Base-by-base conservation (phyloP, 2,113 vertebrate genomes). In the Bombycilla garrulus region DNA sequence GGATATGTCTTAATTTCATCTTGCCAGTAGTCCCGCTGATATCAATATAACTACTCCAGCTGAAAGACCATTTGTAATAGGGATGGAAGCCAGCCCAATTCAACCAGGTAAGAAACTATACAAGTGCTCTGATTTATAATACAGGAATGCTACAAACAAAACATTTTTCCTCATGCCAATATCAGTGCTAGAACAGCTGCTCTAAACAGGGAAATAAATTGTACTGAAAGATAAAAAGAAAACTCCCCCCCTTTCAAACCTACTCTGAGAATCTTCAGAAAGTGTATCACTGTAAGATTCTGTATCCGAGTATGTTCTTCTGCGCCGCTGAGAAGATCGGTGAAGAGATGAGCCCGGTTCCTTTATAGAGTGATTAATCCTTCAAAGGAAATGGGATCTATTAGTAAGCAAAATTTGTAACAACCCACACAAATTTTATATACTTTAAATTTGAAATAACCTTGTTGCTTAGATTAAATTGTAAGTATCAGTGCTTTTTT, bases 291-390 rank as follows among this genome's bases (percentile, higher is more conserved):
- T 98, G 89, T 91, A 97, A 70, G 98, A 97, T 93, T 99, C 98
- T 66, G 98, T 98, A 93, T 98, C 98, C 0, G 98, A 99, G 80
- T 98, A 98, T 5, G 98, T 98, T 96, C 98, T 98, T 91, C 97
- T 97, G 90, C 98, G 97, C 56, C 96, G 93, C 85, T 98, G 98
- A 53, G 98, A 95, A 48, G 95, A 89, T 78, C 97, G 97, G 73
- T 98, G 98, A 86, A 97, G 77, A 42, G 97, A 94, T 62, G 97
- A 94, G 70, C 85, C 22, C 36, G 97, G 73, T 82, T 98, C 98
- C 96, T 97, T 98, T 51, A 96, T 21, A 58, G 94, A 92, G 36
- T 96, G 92, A 95, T 94, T 98, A 76, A 86, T 97, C 96, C 98
- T 99, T 83, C 29, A 96, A 85, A 92, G 61, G 35, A 95, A 96